Base-by-base conservation (phyloP, 2,888 invertebrate genomes). In the Drosophila cognata region DNA sequence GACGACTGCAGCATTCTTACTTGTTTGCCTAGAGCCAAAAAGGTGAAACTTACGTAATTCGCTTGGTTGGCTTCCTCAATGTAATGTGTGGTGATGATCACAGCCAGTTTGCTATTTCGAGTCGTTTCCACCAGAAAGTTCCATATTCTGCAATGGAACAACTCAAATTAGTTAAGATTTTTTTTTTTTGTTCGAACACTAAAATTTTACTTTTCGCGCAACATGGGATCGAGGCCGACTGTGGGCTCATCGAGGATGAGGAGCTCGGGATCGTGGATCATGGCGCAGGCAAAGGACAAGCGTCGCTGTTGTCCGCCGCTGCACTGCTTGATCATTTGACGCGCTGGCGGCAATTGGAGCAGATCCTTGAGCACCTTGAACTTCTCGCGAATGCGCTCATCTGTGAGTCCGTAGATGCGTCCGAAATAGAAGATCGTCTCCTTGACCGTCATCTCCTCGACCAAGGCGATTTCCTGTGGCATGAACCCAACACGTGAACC, bases 41-140 rank as follows among this genome's bases (percentile, higher is more conserved):
- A 33, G 7, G 18, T 52, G 21, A 31, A 8, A 89, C 93, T 94
- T 94, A 97, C 97, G 93, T 94, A 95, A 91, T 96, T 95, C 4
- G 97, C 97, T 91, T 96, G 96, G 89, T 95, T 95, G 4, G 98
- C 96, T 94, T 98, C 98, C 92, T 98, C 98, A 71, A 98, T 98
- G 91, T 98, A 98, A 94, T 98, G 98, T 18, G 98, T 98, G 0
- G 98, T 98, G 67, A 98, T 97, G 69, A 98, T 96, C 61, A 98
- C 96, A 10, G 98, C 96, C 70, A 96, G 95, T 38, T 96, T 95
- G 52, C 95, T 94, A 81, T 94, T 94, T 74, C 94, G 94, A 0
- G 97, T 95, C 64, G 97, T 94, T 71, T 96, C 95, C 6, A 96
- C 94, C 63, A 98, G 94, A 93, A 97, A 96, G 73, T 96, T 95